Conservation (phyloP, 2,797 vertebrate genomes). For the Micropoecilia bifurca region DNA sequence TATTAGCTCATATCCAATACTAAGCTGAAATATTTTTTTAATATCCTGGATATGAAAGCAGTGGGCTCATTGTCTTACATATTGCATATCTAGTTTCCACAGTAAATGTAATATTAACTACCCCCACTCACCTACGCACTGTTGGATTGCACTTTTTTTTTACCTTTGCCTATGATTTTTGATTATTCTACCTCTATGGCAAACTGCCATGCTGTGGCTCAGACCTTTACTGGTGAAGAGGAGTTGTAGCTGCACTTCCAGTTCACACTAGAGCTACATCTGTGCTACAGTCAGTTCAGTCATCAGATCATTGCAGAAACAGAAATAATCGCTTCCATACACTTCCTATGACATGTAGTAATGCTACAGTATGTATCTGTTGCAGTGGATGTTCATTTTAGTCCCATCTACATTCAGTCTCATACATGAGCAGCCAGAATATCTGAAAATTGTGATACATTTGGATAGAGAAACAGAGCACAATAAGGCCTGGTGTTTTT, state of each 20-base stretch:
- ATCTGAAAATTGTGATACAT: slow-evolving; percentile 70
- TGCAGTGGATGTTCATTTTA: slow-evolving; percentile 9
- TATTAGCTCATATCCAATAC: slow-evolving; percentile 18
- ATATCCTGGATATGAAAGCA: slow-evolving; percentile 43
- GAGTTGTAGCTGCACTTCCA: slow-evolving; percentile 37
- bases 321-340: slow-evolving; percentile 18
- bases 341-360: slow-evolving; percentile 14
- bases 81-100: slow-evolving; percentile 33
- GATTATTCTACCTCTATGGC: slow-evolving; percentile 55
- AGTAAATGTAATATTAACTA: slow-evolving; percentile 59
- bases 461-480: slow-evolving; percentile 76
- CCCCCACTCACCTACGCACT: slow-evolving; percentile 57
- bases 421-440: slow-evolving; percentile 45
- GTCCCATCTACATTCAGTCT: slow-evolving; percentile 18
- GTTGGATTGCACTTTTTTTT: slow-evolving; percentile 40
- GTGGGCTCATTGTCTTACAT: slow-evolving; percentile 36
- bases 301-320: slow-evolving; percentile 24
- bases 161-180: slow-evolving; percentile 44
- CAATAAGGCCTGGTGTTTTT: slow-evolving; percentile 83
- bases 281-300: slow-evolving; percentile 13
- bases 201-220: slow-evolving; percentile 29
- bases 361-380: neutral
- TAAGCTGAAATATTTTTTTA: slow-evolving; percentile 40
- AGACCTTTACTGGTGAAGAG: slow-evolving; percentile 32
- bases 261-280: slow-evolving; percentile 29